Evolutionary conservation across 2,113 vertebrate species (phyloP), one percentile per base, ranked within the genome.

Genomic region (Osmerus eperlanus): DNA sequence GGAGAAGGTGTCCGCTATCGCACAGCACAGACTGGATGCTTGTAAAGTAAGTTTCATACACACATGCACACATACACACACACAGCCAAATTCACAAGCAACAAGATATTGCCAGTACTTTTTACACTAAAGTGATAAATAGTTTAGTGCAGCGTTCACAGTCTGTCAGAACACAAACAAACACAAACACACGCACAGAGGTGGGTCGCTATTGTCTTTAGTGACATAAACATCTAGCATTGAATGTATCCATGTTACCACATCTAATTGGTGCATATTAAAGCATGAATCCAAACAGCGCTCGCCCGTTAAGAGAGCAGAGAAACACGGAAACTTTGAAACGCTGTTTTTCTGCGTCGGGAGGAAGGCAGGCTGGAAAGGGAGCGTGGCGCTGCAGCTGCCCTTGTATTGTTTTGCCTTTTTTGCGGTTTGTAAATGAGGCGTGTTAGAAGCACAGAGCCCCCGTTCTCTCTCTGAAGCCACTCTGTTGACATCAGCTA

Each of bases 1-100:
- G 60, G 94, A 95, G 83, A 95, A 94, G 55, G 90, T 96, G 68
- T 94, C 95, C 0, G 78, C 90, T 74, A 94, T 96, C 13, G 94
- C 94, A 16, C 94, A 95, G 83, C 94, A 95, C 75, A 82, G 94
- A 52, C 90, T 94, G 90, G 94, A 96, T 74, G 91, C 92, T 0
- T 90, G 91, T 80, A 95, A 94, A 90, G 94, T 95, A 88, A 78
- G 86, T 67, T 15, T 18, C 67, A 78, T 19, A 70, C 32, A 66
- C 18, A 75, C 60, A 74, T 19, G 21, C 0, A 21, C 51, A 29
- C 58, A 51, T 60, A 67, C n/a, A 59, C 56, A 61, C 64, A 53
- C 55, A 62, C 36, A 73, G 19, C 18, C 54, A 29, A 64, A 36
- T n/a, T 16, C 63, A 58, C 16, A 54, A 28, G 56, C 53, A 58